Evolutionary conservation across 2,888 invertebrate species (phyloP), one percentile per base, ranked within the genome.

Genomic region (Vesta saturnalis): DNA sequence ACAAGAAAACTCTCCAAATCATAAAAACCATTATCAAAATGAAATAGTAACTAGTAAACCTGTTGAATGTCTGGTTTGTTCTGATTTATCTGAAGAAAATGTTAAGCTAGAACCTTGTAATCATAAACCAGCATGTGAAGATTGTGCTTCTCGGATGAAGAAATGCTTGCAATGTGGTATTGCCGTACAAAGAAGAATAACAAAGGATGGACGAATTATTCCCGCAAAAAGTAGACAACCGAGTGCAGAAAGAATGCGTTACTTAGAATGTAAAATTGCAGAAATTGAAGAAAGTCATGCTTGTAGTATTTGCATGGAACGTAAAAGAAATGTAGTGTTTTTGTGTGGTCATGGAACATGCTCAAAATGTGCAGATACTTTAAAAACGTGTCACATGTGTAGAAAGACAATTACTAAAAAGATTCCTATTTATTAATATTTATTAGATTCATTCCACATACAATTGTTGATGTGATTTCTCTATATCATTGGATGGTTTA

Each of bases 301-400:
- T 80, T 95, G 95, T 79, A 91, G 92, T 63, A 95, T 95, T 75
- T 95, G 95, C 81, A 94, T 95, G 94, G 95, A 95, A 79, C 86
- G 93, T 35, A 88, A 90, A 69, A 86, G 92, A 39, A 93, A 94
- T 79, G 92, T 94, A 16, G 94, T 92, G 18, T 95, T 95, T 82
- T 85, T 94, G n/a, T 95, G 95, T 78, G 95, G 95, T 1, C 95
- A 95, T 78, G 92, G 92, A 18, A 92, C 94, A 12, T 95, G 95
- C 82, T 90, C 91, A 60, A 89, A 89, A 74, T 95, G 95, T 81
- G 92, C 94, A 0, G 90, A 92, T 71, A 92, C 94, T 0, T 85
- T 95, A 35, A 90, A 91, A 78, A 92, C 90, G 16, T 95, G 95
- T 84, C 95, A 95, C 85, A 95, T 95, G 94, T 93, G 93, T 84